Evolutionary conservation across 1,140 invertebrate species (phyloP).

Genomic region (Dendroctonus ponderosae): DNA sequence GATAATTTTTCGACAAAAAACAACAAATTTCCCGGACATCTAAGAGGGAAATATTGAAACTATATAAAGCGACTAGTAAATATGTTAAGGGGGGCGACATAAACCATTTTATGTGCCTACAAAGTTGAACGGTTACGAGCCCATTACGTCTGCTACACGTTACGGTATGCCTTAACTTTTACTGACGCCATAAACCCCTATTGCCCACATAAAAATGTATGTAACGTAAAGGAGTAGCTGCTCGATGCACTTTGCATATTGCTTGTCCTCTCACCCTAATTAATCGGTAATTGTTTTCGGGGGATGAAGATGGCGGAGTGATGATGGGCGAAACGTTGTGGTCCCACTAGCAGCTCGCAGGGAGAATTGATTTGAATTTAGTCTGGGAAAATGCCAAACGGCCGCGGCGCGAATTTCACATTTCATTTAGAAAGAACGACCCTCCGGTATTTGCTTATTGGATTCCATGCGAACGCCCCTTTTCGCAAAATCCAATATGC

Average conservation of each 20-base stretch:
- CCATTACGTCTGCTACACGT: constrained; percentile 39
- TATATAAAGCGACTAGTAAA: constrained; percentile 44
- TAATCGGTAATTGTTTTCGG: too few species aligned
- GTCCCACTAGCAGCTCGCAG: too few species aligned
- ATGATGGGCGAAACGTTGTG: too few species aligned
- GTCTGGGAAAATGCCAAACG: constrained; percentile 26
- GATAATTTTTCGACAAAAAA: too few species aligned
- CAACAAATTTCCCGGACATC: too few species aligned
- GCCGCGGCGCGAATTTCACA: constrained; percentile 38
- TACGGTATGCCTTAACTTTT: constrained; percentile 36
- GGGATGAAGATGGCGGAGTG: too few species aligned
- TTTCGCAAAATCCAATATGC: constrained; percentile 39
- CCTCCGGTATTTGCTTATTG: constrained; percentile 42
- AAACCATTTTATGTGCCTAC: constrained; percentile 42
- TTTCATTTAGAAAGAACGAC: constrained; percentile 43
- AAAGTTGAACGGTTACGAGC: constrained; percentile 42
- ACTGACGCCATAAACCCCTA: constrained; percentile 31
- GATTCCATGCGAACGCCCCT: constrained; percentile 29
- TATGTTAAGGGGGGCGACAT: constrained; percentile 42
- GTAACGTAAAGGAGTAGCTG: too few species aligned
- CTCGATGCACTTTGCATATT: too few species aligned
- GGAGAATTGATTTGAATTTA: constrained; percentile 35
- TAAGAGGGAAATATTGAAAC: constrained; percentile 38
- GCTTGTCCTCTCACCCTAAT: too few species aligned
- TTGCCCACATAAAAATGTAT: constrained; percentile 35